These are phyloP conservation scores for Leptinotarsa peninsularis DNA, from an alignment of 2,888 invertebrate genomes.

Conservation along the genomic window DNA sequence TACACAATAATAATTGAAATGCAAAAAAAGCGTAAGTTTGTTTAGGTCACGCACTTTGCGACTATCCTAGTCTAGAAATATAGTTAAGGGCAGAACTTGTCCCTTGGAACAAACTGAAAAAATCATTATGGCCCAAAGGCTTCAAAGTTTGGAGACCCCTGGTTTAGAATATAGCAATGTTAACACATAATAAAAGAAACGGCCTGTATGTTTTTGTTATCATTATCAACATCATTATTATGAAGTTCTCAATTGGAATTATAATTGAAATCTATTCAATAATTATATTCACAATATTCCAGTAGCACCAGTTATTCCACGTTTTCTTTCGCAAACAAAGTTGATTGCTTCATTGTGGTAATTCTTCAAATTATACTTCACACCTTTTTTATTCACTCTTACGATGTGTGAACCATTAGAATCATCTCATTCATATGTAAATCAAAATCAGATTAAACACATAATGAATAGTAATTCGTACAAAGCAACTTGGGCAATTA, in stretches of 20 bases:
- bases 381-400: slow-evolving; percentile 19
- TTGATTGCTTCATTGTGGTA: not conserved
- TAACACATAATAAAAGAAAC: too few species aligned
- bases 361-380: slow-evolving; percentile 9
- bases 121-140: too few species aligned
- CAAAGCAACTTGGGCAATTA: slow-evolving; percentile 43
- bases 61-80: too few species aligned
- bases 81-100: too few species aligned
- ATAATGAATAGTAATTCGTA: slow-evolving; percentile 48
- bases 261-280: not conserved
- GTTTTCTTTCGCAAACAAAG: not conserved
- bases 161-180: too few species aligned
- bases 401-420: slow-evolving; percentile 43
- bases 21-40: too few species aligned
- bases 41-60: too few species aligned
- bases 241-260: not conserved
- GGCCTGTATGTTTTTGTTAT: too few species aligned
- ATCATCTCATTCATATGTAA: slow-evolving; percentile 45
- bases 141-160: too few species aligned
- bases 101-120: too few species aligned
- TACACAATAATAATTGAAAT: too few species aligned
- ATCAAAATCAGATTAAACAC: slow-evolving; percentile 43
- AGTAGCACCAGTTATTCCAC: not conserved
- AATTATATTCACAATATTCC: not conserved
- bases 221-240: not conserved